Base-by-base conservation (phyloP, 2,888 invertebrate genomes). In the Psylliodes chrysocephalus region DNA sequence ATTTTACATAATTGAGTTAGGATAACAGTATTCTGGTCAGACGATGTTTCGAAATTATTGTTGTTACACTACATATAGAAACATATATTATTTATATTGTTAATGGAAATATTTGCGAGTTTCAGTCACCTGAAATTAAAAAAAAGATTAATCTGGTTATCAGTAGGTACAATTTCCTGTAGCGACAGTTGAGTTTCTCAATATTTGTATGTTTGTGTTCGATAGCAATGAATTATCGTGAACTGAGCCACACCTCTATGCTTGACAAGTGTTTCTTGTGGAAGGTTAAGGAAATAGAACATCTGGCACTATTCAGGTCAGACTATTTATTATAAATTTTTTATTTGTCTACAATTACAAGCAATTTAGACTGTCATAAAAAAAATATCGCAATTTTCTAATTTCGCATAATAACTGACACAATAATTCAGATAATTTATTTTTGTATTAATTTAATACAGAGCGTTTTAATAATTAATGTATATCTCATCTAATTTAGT, bases 211-310 rank as follows among this genome's bases (percentile, higher is more conserved):
- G 25, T 47, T 47, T 47, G 12, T 47, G 49, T 49, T 49, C 28
- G 49, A 49, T 49, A 28, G 10, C 10, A 49, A 28, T 49, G 49
- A 49, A 49, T 49, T 49, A 49, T 49, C 14, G 49, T 28, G 28
- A 14, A 17, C 15, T 49, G 8, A 14, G 30, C 49, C 49, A 30
- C 49, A 49, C 49, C 49, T 49, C 22, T 30, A n/a, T 14, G 49
- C 49, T 49, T 30, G 49, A 28, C 49, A 49, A 49, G 49, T 49
- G 49, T 49, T 49, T 49, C 49, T 49, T 49, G 49, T 49, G 49
- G 49, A 49, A 49, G 49, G 49, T 49, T 49, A 49, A 49, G 49
- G 49, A 49, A 49, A 28, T 7, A 49, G 49, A 49, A 49, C 49
- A 49, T 49, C 49, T 49, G 49, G 49, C 49, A 14, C 28, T 49